Evolutionary conservation across 2,113 vertebrate genomes (phyloP), one percentile per base, ranked within the genome.

Genomic region (Takifugu bimaculatus): DNA sequence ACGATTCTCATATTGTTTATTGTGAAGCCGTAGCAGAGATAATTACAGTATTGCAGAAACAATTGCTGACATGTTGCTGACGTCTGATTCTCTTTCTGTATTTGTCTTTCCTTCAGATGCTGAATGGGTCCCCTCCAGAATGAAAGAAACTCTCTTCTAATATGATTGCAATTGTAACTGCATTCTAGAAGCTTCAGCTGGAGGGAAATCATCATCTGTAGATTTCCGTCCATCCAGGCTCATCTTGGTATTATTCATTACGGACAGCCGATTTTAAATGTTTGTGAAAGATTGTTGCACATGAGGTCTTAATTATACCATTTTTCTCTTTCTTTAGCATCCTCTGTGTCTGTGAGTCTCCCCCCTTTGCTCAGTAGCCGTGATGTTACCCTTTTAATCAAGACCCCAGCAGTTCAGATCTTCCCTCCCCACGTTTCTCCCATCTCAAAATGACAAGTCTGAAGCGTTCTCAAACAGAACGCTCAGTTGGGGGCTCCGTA

Each of bases 391-490:
- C 63, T 50, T 50, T 44, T 47, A 60, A 54, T 74, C 72, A 85
- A 79, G 86, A 70, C 55, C 65, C 58, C 67, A 64, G 54, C 72
- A 68, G 77, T 55, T 65, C 57, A 78, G 57, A 61, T 56, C 67
- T 67, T 63, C 73, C 69, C 58, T 59, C 66, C 70, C 48, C 72
- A 55, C 44, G 59, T 54, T 54, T 63, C 69, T 65, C 64, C 53
- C 78, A 68, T 81, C 83, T 81, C 80, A 88, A 90, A 74, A 99
- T 99, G 97, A 98, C 97, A 90, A 98, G 97, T 87, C 90, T 99
- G 88, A 99, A 99, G 88, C 94, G 95, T 86, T 98, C 96, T 26
- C 96, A 98, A 89, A 98, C 96, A 0, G 97, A 99, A 89, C 94
- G 96, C 86, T 93, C 95, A 4, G 92, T 98, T 51, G 93, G 96